Evolutionary conservation across 2,113 vertebrate genomes (phyloP), one percentile per base, ranked within the genome.

Genomic region (Dasyornis broadbenti): DNA sequence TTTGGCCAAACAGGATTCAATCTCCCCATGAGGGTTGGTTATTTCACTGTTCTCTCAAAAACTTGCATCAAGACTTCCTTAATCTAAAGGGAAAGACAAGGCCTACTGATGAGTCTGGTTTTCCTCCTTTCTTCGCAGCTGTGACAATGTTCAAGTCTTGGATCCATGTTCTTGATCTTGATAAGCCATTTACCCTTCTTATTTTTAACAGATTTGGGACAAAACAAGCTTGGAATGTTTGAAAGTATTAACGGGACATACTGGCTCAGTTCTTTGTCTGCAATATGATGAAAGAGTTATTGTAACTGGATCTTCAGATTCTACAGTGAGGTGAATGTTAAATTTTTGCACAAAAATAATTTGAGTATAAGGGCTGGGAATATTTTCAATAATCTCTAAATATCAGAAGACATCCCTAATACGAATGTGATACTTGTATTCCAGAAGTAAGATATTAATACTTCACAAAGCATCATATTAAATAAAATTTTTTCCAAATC

Each of bases 241-340:
- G 98, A 99, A 99, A 97, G 98, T 99, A 93, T 97, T 99, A 97
- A 99, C 99, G 2, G 99, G 99, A 89, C 99, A 99, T 97, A 99
- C 99, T 40, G 99, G 99, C 93, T 99, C 99, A 10, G 99, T 99
- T 96, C 98, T 99, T 89, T 99, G 99, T 98, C 98, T 99, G 90
- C 99, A 99, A 96, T 99, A 99, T 71, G 99, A 99, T 52, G 99
- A 99, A 84, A 98, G 99, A 94, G 99, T 99, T 96, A 99, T 99
- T 89, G 99, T 99, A 96, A 99, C 99, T 28, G 99, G 99, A 90
- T 99, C 99, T 66, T 99, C 99, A 42, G 99, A 99, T 96, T 99
- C 99, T n/a, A 99, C 99, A 77, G 99, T 99, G 91, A 99, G 99
- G 99, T 99, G 86, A 96, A 98, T 24, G 15, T 37, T 42, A 66